These are phyloP conservation scores for Rissa tridactyla DNA, from an alignment of 2,113 vertebrate genomes.

Conservation along the genomic window DNA sequence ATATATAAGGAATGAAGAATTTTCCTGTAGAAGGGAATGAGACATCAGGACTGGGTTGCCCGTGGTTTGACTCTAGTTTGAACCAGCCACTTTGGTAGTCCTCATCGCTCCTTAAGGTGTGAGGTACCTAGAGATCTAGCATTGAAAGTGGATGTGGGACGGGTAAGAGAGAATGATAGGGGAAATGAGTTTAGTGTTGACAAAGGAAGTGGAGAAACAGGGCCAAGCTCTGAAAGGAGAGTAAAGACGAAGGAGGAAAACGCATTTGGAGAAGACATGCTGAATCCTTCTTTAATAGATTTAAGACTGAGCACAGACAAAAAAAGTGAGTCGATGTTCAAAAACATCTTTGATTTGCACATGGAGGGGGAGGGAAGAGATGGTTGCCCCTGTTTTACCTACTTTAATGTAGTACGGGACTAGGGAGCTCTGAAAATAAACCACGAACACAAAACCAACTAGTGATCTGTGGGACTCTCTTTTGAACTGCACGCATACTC, in stretches of 20 bases:
- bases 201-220: background rate
- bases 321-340: background rate
- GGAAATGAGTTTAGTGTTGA: background rate
- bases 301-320: background rate
- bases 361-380: background rate
- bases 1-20: background rate
- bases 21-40: background rate
- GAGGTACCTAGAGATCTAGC: background rate
- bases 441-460: background rate
- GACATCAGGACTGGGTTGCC: background rate
- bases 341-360: background rate
- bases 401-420: background rate
- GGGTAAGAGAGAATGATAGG: background rate
- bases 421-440: background rate
- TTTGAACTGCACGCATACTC: background rate
- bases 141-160: background rate
- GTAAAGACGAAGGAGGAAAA: background rate
- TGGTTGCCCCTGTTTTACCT: background rate
- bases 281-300: background rate
- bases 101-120: background rate
- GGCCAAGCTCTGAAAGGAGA: background rate
- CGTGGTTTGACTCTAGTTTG: rapidly evolving
- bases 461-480: background rate
- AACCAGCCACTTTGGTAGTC: background rate
- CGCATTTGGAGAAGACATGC: background rate